Evolutionary conservation across 2,113 vertebrate species (phyloP), one percentile per base, ranked within the genome.

Genomic region (Geococcyx californianus): DNA sequence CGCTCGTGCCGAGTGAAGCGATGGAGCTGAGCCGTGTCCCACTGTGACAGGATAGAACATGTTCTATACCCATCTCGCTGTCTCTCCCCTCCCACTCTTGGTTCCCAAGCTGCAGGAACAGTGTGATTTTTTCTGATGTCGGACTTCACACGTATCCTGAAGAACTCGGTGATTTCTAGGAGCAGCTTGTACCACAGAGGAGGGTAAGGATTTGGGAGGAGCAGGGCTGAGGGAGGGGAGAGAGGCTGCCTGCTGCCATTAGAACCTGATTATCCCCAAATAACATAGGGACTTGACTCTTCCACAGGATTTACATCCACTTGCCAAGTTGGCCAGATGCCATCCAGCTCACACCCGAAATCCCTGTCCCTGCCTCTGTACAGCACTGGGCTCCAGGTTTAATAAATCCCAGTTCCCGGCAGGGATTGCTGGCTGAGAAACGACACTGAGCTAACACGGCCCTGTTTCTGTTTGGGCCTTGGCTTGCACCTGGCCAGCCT

Each of bases 401-500:
- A 34, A 77, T 84, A 77, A 95, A 82, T 38, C 77, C 92, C 29
- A 0, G 78, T 83, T 67, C 68, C 16, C 6, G 0, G 62, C 72
- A 66, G 59, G 78, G 45, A 47, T 24, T 58, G 51, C 80, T 81
- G 90, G 77, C 90, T 45, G 5, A 21, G 84, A 84, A 45, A 7
- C 55, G 63, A 12, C 2, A 0, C 82, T 63, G 60, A 94, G 84
- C 92, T 74, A 62, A 81, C 69, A 66, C 6, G 12, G 62, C 63
- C 25, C 56, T 1, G 5, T 78, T 87, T 62, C 77, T 31, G 3
- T 7, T 5, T 0, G 0, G 38, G 45, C 25, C 45, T 84, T 49
- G 80, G 75, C 59, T 90, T 68, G 45, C 76, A 88, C 80, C 82
- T 79, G 89, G 36, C 47, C 94, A 84, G 66, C 45, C 45, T 56